phyloP scores from a whole-genome alignment of 2,113 vertebrate genomes.

The Elachura formosa region DNA sequence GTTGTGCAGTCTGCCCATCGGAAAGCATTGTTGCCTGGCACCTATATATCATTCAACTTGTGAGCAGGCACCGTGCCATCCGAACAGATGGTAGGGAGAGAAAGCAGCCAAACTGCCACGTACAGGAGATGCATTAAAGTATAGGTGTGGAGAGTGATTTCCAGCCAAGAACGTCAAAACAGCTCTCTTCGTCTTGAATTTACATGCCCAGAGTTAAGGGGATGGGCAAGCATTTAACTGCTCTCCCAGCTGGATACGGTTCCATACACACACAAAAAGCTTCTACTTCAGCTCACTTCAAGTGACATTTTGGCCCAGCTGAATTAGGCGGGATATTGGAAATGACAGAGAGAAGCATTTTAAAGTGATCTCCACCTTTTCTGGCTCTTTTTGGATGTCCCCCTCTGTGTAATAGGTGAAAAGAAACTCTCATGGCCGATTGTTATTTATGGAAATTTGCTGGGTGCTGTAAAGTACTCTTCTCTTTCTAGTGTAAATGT shows the following conservation, averaged over 20 bases:
- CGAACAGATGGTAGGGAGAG: constrained; percentile 73
- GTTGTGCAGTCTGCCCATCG: constrained; percentile 73
- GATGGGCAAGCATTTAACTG: constrained; percentile 41
- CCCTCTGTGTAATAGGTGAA: constrained; percentile 39
- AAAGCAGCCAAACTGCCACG: constrained; percentile 63
- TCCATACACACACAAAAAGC: constrained; percentile 52
- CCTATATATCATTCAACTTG: constrained; percentile 75
- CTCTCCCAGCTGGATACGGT: not conserved
- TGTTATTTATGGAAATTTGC: constrained; percentile 53
- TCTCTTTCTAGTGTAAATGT: constrained; percentile 19
- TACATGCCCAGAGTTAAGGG: constrained; percentile 55
- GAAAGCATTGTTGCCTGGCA: constrained; percentile 77
- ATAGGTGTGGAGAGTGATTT: constrained; percentile 67
- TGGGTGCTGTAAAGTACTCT: constrained; percentile 39
- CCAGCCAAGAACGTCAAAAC: constrained; percentile 58
- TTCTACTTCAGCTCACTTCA: constrained; percentile 62
- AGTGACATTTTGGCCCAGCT: constrained; percentile 58
- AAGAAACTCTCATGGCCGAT: constrained; percentile 25
- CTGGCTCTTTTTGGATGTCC: constrained; percentile 43
- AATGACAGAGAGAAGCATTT: constrained; percentile 43
- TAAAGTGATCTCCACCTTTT: constrained; percentile 57
- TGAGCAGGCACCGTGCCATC: constrained; percentile 68
- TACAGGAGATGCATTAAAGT: constrained; percentile 66
- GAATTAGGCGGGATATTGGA: constrained; percentile 50
- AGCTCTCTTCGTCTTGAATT: constrained; percentile 57